These are phyloP conservation scores for Tryphoninae sp. DNA, from an alignment of 2,888 invertebrate genomes.

Conservation along the genomic window DNA sequence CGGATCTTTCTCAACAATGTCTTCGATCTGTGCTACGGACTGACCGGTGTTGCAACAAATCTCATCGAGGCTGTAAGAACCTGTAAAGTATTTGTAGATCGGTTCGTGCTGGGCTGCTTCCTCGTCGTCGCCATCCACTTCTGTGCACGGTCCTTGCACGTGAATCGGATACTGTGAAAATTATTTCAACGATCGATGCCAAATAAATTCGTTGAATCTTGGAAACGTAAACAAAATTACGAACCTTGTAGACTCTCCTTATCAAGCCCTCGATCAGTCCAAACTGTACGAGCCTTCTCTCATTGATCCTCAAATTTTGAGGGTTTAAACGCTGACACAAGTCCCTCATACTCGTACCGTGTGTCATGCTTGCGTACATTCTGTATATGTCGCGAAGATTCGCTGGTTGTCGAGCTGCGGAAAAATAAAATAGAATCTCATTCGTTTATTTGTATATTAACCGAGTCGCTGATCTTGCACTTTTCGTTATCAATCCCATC, in stretches of 20 bases:
- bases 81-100: conserved; percentile 87
- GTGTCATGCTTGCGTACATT: conserved; percentile 89
- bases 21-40: conserved; percentile 89
- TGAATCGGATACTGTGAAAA: conserved; percentile 78
- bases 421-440: not conserved
- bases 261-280: conserved; percentile 93
- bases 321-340: conserved; percentile 89
- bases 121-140: conserved; percentile 65
- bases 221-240: conserved; percentile 30
- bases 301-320: conserved; percentile 88
- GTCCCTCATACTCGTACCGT: conserved; percentile 89
- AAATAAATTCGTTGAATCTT: not conserved
- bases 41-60: conserved; percentile 93
- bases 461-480: not conserved
- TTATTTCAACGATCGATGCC: not conserved
- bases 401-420: conserved; percentile 85
- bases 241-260: conserved; percentile 89
- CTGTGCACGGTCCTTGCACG: conserved; percentile 68
- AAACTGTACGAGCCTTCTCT: conserved; percentile 92
- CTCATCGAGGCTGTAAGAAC: conserved; percentile 92
- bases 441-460: not conserved
- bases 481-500: conserved; percentile 9
- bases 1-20: conserved; percentile 91
- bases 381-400: conserved; percentile 87
- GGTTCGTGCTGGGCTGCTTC: conserved; percentile 79